Conservation (phyloP, 64 coral and sea anemone species). For the Actinia equina region DNA sequence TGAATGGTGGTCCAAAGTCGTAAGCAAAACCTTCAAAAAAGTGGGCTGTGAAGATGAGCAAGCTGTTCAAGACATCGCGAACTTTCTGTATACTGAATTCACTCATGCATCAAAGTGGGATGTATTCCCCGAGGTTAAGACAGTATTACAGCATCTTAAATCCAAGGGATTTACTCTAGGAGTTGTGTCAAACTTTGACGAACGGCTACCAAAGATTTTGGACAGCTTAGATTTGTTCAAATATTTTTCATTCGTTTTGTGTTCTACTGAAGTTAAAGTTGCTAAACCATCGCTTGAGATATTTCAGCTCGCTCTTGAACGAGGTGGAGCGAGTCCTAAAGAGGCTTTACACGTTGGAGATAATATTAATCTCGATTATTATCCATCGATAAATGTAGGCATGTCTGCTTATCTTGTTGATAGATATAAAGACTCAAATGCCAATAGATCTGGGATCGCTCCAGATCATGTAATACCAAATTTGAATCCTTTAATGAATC, state of each 20-base stretch:
- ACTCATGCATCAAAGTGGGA: conserved; percentile 35
- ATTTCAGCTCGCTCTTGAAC: conserved; percentile 48
- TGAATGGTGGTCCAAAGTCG: conserved; percentile 62
- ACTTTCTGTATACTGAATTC: conserved; percentile 54
- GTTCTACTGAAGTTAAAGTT: conserved; percentile 64
- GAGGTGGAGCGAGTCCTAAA: conserved; percentile 40
- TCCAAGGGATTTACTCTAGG: conserved; percentile 40
- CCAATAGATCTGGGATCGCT: neutral
- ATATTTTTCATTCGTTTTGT: conserved; percentile 67
- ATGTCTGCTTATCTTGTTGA: conserved; percentile 64
- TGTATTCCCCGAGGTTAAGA: conserved; percentile 55
- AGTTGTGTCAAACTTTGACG: conserved; percentile 78
- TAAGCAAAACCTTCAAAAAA: conserved; percentile 48
- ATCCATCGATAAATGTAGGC: conserved; percentile 48
- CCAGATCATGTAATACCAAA: conserved; percentile 23
- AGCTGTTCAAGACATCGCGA: conserved; percentile 31
- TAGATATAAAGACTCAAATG: neutral
- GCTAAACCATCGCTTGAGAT: conserved; percentile 62
- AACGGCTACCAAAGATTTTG: conserved; percentile 64
- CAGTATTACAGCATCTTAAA: conserved; percentile 47
- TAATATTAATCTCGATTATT: conserved; percentile 57
- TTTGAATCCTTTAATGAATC: conserved; percentile 31
- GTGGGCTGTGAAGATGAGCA: conserved; percentile 42
- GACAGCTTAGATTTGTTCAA: conserved; percentile 35
- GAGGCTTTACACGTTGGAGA: conserved; percentile 76